Conservation (phyloP, 2,113 vertebrate genomes). For the Elephas maximus region DNA sequence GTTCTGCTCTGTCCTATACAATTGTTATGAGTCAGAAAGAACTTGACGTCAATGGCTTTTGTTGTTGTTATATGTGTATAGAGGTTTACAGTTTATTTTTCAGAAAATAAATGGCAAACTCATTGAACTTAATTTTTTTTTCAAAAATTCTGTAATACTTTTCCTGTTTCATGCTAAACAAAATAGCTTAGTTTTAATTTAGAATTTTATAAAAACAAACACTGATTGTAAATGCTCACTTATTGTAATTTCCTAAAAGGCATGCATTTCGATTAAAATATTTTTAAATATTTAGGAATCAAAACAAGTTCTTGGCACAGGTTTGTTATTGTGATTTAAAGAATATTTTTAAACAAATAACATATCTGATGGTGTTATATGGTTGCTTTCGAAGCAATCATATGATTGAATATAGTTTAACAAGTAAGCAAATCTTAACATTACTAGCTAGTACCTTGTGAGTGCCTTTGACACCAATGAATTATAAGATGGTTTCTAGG, state of each 20-base stretch:
- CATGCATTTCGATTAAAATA: slow-evolving; percentile 70
- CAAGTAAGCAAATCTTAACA: slow-evolving; percentile 70
- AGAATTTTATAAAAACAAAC: slow-evolving; percentile 58
- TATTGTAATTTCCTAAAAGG: slow-evolving; percentile 61
- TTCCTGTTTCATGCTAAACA: slow-evolving; percentile 55
- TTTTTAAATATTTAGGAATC: slow-evolving; percentile 72
- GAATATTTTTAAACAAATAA: slow-evolving; percentile 75
- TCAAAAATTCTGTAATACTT: slow-evolving; percentile 6
- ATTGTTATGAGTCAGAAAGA: too few species aligned
- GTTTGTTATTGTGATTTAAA: slow-evolving; percentile 73
- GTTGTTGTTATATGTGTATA: not conserved
- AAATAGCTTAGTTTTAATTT: slow-evolving; percentile 57
- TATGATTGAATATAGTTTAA: slow-evolving; percentile 62
- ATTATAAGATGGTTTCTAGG: not conserved
- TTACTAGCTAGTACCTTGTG: not conserved
- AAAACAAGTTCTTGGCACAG: slow-evolving; percentile 74
- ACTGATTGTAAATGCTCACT: slow-evolving; percentile 1
- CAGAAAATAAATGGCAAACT: slow-evolving; percentile 46
- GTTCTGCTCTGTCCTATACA: too few species aligned
- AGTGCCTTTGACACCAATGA: slow-evolving; percentile 32
- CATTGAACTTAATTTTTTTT: slow-evolving; percentile 34
- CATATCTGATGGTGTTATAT: not conserved
- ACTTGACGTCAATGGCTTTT: too few species aligned
- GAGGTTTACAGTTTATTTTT: slow-evolving; percentile 9
- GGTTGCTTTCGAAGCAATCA: slow-evolving; percentile 53